These are phyloP conservation scores for Acronicta alni DNA, from an alignment of 2,888 invertebrate genomes.

Conservation along the genomic window DNA sequence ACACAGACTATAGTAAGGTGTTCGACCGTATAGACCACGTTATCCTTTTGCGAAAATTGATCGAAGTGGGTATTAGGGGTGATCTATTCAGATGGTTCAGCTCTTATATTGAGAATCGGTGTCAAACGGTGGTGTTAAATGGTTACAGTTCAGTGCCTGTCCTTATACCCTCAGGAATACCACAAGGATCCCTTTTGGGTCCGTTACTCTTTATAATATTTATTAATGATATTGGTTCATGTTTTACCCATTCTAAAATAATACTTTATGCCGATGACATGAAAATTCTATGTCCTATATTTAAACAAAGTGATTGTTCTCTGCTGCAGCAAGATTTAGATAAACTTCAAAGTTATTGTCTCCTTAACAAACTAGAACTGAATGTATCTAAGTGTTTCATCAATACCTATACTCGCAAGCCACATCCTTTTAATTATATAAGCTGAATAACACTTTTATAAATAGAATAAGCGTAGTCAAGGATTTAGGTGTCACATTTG, in stretches of 20 bases:
- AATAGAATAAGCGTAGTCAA: background rate
- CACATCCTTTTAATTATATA: background rate
- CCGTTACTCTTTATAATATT: too few species aligned
- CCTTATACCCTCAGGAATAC: background rate
- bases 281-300: background rate
- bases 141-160: background rate
- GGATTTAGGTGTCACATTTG: background rate
- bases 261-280: background rate
- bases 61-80: slow-evolving; percentile 1
- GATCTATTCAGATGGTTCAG: background rate
- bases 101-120: background rate
- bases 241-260: background rate
- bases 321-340: too few species aligned
- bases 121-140: too few species aligned
- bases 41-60: background rate
- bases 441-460: background rate
- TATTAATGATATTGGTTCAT: background rate
- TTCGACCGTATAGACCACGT: background rate
- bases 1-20: background rate
- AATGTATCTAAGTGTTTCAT: too few species aligned
- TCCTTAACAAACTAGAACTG: too few species aligned
- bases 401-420: background rate
- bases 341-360: too few species aligned
- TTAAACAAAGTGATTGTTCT: background rate
- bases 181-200: too few species aligned